Conservation (phyloP, 2,888 invertebrate species). For the Ectemnius continuus region DNA sequence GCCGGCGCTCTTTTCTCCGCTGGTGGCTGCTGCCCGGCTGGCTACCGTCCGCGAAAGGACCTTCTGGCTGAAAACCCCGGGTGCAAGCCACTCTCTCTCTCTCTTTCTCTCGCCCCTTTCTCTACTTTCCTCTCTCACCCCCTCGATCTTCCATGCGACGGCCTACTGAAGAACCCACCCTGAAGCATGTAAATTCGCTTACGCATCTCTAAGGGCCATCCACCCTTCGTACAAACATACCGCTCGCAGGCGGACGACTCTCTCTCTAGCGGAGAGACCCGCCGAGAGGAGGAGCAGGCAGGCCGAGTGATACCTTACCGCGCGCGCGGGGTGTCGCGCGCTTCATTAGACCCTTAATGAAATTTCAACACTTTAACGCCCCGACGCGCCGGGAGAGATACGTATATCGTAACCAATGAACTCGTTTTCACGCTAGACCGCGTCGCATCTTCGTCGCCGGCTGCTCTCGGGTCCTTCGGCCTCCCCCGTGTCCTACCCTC, state of each 20-base stretch:
- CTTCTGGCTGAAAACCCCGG: slow-evolving; percentile 61
- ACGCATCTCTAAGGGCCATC: slow-evolving; percentile 64
- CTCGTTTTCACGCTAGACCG: slow-evolving; percentile 72
- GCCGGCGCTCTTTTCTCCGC: slow-evolving; percentile 29
- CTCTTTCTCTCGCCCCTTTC: no score
- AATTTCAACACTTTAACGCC: slow-evolving; percentile 73
- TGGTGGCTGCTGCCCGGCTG: no score
- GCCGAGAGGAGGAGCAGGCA: slow-evolving; percentile 27
- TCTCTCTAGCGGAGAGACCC: slow-evolving; percentile 28
- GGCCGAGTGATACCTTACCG: slow-evolving; percentile 64
- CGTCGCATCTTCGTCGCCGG: slow-evolving; percentile 64
- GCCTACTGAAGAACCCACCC: slow-evolving; percentile 59
- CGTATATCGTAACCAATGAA: slow-evolving; percentile 69
- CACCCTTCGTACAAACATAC: slow-evolving; percentile 65
- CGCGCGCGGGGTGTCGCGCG: slow-evolving; percentile 46
- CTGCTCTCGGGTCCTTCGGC: slow-evolving; percentile 55
- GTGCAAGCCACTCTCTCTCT: slow-evolving; percentile 3
- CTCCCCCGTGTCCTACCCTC: slow-evolving; percentile 36
- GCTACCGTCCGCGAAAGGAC: slow-evolving; percentile 43
- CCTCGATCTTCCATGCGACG: slow-evolving; percentile 60
- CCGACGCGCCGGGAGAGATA: slow-evolving; percentile 64
- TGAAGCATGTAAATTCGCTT: slow-evolving; percentile 66
- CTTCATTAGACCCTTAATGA: slow-evolving; percentile 71
- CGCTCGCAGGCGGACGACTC: slow-evolving; percentile 43
- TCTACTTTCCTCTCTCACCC: slow-evolving; percentile 8